A percentile compares a stretch with the other conserved stretches of the same genome.
These are phyloP conservation scores for Aurelia aurita DNA, from an alignment of 30 jellyfish, hydroid and myxozoan species.

Conservation along the genomic window DNA sequence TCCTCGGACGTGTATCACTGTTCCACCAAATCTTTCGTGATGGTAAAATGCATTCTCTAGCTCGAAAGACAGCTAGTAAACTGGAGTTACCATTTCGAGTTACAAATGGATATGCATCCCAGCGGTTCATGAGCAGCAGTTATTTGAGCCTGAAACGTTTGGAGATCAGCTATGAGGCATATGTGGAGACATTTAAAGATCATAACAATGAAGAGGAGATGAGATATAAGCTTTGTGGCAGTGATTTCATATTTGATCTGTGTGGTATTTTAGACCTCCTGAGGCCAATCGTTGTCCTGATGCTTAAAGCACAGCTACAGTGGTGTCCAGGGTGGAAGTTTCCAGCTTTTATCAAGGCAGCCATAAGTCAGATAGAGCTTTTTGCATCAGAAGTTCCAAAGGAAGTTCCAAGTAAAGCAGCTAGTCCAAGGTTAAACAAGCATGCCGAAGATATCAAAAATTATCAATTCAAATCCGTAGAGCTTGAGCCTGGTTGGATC, in stretches of 20 bases:
- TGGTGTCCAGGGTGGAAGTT: constrained; percentile 65
- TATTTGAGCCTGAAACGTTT: constrained; percentile 2
- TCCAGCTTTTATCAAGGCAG: constrained; percentile 23
- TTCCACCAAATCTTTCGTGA: constrained; percentile 28
- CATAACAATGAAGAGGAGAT: constrained; percentile 48
- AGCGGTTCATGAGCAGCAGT: constrained; percentile 29
- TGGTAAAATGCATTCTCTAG: constrained; percentile 35
- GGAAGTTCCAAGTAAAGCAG: too few relatives aligned
- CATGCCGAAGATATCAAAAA: not conserved
- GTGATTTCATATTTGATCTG: constrained; percentile 28
- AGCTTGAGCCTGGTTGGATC: constrained; percentile 16
- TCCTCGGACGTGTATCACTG: not conserved
- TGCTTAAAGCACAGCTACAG: constrained; percentile 36
- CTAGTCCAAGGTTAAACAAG: too few relatives aligned
- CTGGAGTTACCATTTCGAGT: constrained; percentile 32
- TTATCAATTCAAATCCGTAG: not conserved
- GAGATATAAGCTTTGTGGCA: constrained; percentile 45
- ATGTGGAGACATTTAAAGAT: constrained; percentile 48
- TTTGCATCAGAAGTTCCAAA: too few relatives aligned
- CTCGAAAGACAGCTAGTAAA: constrained; percentile 44
- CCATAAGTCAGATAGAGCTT: constrained; percentile 4
- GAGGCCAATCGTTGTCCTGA: constrained; percentile 39
- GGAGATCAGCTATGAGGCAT: constrained; percentile 26
- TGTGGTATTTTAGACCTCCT: constrained; percentile 31
- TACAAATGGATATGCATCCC: constrained; percentile 9